Conservation (phyloP, 2,888 invertebrate species). For the Harpalus rubripes region DNA sequence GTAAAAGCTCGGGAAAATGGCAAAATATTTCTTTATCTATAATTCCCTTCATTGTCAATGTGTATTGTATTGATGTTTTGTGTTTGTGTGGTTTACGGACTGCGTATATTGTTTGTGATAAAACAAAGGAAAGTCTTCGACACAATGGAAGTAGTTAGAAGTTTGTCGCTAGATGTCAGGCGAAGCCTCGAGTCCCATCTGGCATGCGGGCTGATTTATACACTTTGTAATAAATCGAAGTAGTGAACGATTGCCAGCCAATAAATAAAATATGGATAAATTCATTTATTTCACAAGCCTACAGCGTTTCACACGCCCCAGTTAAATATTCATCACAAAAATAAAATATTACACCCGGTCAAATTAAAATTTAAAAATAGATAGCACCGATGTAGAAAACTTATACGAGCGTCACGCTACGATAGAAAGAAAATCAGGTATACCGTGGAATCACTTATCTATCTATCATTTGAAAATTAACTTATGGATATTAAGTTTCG, state of each 20-base stretch:
- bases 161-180: conserved; percentile 21
- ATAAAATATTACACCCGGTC: background rate
- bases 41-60: no score
- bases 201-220: conserved; percentile 59
- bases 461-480: no score
- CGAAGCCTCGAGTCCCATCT: conserved; percentile 55
- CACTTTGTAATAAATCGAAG: conserved; percentile 64
- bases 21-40: no score
- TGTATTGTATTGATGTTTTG: no score
- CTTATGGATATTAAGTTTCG: no score
- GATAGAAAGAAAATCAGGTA: no score
- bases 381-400: no score
- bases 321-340: conserved; percentile 10
- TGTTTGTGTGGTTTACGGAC: no score
- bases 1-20: no score
- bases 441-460: no score
- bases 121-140: background rate
- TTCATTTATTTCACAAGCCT: conserved; percentile 39
- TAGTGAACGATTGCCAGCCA: conserved; percentile 38
- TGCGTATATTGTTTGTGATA: background rate
- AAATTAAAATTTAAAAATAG: no score
- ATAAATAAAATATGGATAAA: conserved; percentile 56
- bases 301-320: conserved; percentile 1
- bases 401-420: no score
- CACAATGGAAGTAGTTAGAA: background rate